Percentiles rank a stretch among this genome's conserved stretches.
Evolutionary conservation across 2,888 invertebrate genomes (phyloP).

Genomic region (Dicyrtoma fusca): DNA sequence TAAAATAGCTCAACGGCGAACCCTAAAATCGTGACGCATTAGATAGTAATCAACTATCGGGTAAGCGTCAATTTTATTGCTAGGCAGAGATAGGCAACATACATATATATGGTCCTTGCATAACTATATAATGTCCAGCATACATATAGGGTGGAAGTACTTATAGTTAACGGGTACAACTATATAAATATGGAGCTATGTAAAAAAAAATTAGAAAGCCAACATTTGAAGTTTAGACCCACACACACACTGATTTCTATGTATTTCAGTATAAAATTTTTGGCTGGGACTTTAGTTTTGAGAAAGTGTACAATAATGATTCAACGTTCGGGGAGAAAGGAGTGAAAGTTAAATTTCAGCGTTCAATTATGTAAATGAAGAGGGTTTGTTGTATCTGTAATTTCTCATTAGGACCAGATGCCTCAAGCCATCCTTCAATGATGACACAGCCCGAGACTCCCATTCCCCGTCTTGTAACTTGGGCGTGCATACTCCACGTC

Average conservation of each 20-base stretch:
- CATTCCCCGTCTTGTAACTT: not conserved
- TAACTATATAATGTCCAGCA: too few species aligned
- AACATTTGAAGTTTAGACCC: not conserved
- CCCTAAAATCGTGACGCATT: too few species aligned
- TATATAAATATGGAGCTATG: too few species aligned
- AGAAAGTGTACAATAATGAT: not conserved
- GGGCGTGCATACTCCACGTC: not conserved
- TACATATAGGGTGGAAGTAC: too few species aligned
- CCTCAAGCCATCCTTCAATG: slow-evolving; percentile 24
- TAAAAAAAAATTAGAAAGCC: too few species aligned
- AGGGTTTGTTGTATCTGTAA: slow-evolving; percentile 31
- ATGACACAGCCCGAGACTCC: slow-evolving; percentile 8
- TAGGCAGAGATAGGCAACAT: too few species aligned
- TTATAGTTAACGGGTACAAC: too few species aligned
- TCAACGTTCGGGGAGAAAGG: slow-evolving; percentile 1
- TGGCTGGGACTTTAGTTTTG: not conserved
- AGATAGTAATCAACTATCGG: too few species aligned
- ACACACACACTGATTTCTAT: not conserved
- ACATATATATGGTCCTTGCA: too few species aligned
- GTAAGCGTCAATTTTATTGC: too few species aligned
- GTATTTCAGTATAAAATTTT: not conserved
- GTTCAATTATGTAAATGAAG: slow-evolving; percentile 37
- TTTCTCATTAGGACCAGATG: slow-evolving; percentile 32
- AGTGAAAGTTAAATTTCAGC: slow-evolving; percentile 12
- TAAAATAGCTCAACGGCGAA: too few species aligned